These are phyloP conservation scores for Sinella curviseta DNA, from an alignment of 1,140 invertebrate species.

Conservation along the genomic window DNA sequence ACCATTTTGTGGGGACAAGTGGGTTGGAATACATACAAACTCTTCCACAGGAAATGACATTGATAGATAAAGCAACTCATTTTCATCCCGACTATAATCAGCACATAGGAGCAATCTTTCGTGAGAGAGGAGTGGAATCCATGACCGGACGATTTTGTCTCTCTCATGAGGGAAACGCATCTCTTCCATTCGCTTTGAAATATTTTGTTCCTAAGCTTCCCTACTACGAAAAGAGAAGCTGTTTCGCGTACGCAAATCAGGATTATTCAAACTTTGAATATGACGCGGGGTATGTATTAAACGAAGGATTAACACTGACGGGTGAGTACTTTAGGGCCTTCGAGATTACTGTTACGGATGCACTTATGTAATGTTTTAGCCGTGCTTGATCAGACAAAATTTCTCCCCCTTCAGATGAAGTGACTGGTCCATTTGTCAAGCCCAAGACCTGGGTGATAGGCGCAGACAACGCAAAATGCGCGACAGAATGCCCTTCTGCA, in stretches of 20 bases:
- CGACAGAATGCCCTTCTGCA: background rate
- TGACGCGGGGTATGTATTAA: background rate
- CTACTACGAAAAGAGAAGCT: background rate
- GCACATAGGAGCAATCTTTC: conserved; percentile 13
- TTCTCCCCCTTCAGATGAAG: background rate
- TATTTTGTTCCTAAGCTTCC: conserved; percentile 15
- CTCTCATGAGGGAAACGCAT: background rate
- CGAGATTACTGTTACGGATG: no score
- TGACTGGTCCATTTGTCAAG: background rate
- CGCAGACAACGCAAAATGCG: background rate
- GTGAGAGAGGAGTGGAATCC: conserved; percentile 3
- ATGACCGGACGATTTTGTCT: background rate
- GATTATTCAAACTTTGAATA: background rate
- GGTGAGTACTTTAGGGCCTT: background rate
- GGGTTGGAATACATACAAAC: conserved; percentile 32
- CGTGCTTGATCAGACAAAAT: no score
- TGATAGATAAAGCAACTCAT: background rate
- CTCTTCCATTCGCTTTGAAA: background rate
- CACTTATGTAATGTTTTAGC: no score
- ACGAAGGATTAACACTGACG: background rate
- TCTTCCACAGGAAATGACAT: background rate
- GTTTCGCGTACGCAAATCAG: background rate
- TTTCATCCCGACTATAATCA: conserved; percentile 25
- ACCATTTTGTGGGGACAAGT: conserved; percentile 11
- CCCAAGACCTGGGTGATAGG: background rate